These are phyloP conservation scores for Luffia ferchaultella DNA, from an alignment of 2,888 invertebrate genomes.

Conservation along the genomic window DNA sequence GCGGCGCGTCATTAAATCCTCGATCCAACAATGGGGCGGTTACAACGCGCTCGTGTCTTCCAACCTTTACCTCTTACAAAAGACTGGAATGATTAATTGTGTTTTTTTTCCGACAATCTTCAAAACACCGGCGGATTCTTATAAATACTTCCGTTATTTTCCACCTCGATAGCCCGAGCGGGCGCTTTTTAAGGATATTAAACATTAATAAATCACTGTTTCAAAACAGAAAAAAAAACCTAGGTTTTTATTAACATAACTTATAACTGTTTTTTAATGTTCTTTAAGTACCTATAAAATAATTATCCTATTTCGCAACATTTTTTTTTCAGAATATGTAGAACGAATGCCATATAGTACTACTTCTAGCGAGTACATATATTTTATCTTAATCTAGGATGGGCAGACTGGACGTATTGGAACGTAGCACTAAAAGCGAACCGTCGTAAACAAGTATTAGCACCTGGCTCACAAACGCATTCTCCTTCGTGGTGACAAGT, in stretches of 20 bases:
- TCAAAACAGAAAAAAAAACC: slow-evolving; percentile 25
- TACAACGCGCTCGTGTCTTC: slow-evolving; percentile 50
- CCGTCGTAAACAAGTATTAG: slow-evolving; percentile 62
- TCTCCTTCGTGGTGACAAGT: slow-evolving; percentile 54
- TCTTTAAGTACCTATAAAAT: no score
- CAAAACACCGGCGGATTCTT: slow-evolving; percentile 61
- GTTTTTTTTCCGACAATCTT: slow-evolving; percentile 47
- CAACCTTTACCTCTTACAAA: slow-evolving; percentile 55
- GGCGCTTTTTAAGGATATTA: slow-evolving; percentile 46
- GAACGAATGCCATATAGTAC: no score
- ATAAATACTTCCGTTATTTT: slow-evolving; percentile 65
- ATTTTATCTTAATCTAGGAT: no score
- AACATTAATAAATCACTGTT: slow-evolving; percentile 57
- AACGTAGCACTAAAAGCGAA: slow-evolving; percentile 60
- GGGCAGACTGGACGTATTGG: no score
- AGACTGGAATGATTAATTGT: slow-evolving; percentile 61
- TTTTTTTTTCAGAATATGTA: no score
- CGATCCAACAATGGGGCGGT: neutral
- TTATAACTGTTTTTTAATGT: no score
- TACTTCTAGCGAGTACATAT: no score
- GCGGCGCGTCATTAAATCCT: neutral
- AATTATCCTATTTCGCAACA: no score
- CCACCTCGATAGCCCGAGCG: slow-evolving; percentile 55
- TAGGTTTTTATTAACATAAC: no score
- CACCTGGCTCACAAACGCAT: slow-evolving; percentile 55